Evolutionary conservation across 1,140 invertebrate species (phyloP), one percentile per base, ranked within the genome.

Genomic region (Xylocopa sonorina): DNA sequence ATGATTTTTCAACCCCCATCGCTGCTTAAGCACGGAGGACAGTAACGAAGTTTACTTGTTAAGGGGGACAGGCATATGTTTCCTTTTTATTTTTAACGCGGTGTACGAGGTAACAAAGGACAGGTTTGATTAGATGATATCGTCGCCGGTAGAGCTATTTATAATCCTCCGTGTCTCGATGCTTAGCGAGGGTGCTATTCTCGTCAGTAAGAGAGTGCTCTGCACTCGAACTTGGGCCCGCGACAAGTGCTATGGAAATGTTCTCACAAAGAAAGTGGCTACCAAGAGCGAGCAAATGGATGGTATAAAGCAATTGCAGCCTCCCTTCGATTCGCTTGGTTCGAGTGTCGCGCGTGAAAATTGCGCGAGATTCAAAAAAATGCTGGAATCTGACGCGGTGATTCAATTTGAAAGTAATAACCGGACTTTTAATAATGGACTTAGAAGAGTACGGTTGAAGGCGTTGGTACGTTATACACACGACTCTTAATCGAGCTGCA

Each of bases 401-500:
- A 38, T 38, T 4, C 9, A 21, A 1, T n/a, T 7, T n/a, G 18
- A 10, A 1, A 3, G 6, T 16, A 32, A 24, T 2, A 60, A 1
- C 21, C 27, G 5, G n/a, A 7, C 38, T 82, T 41, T 29, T 50
- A 51, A 84, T 55, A 78, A 77, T 57, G 68, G 73, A 85, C 66
- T 85, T 64, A 67, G 68, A 82, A 75, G 41, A 57, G 29, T 53
- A 51, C 81, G 48, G 24, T n/a, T 62, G 62, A 69, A 82, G 46
- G 43, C 38, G 60, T 55, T 72, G 21, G 71, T 48, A 66, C 18
- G 29, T 51, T 66, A 71, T 63, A 27, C 55, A 51, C 64, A 58
- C 62, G 77, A 81, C 63, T 48, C 68, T 88, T 83, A 83, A 88
- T 87, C 82, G 86, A 78, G 78, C 83, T 78, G 81, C 86, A 57